phyloP scores from a whole-genome alignment of 2,113 vertebrate species.

The Hirundichthys speculiger region DNA sequence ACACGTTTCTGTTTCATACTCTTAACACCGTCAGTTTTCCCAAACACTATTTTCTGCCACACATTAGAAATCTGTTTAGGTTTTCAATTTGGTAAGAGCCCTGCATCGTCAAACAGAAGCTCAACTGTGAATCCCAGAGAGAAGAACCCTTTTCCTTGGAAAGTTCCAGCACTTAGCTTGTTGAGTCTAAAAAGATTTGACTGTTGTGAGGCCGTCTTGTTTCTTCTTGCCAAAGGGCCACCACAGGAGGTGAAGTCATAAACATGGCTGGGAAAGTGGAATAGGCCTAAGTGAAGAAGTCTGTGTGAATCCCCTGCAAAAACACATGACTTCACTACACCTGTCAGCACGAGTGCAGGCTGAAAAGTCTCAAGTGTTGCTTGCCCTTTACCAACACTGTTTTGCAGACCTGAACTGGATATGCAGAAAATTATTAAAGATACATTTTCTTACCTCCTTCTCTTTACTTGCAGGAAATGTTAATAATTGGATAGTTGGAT shows the following conservation, averaged over 20 bases:
- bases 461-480: slow-evolving; percentile 21
- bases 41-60: slow-evolving; percentile 13
- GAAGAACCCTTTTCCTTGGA: slow-evolving; percentile 42
- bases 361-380: slow-evolving; percentile 36
- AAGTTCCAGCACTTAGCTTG: slow-evolving; percentile 60
- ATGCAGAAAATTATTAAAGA: slow-evolving; percentile 22
- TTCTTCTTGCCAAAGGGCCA: slow-evolving; percentile 67
- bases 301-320: slow-evolving; percentile 63
- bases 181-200: slow-evolving; percentile 63
- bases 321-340: slow-evolving; percentile 79
- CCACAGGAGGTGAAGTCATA: slow-evolving; percentile 81
- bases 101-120: slow-evolving; percentile 46
- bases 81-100: slow-evolving; percentile 3
- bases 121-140: slow-evolving; percentile 43
- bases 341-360: slow-evolving; percentile 63
- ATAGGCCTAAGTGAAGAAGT: slow-evolving; percentile 62
- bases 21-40: not conserved
- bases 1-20: not conserved
- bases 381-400: slow-evolving; percentile 30
- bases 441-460: slow-evolving; percentile 15
- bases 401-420: slow-evolving; percentile 35
- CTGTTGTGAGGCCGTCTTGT: slow-evolving; percentile 71
- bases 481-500: slow-evolving; percentile 3
- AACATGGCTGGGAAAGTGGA: slow-evolving; percentile 72
- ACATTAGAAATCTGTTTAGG: slow-evolving; percentile 12